phyloP scores from a whole-genome alignment of 2,797 vertebrate species.

The Pseudomugil tenellus region DNA sequence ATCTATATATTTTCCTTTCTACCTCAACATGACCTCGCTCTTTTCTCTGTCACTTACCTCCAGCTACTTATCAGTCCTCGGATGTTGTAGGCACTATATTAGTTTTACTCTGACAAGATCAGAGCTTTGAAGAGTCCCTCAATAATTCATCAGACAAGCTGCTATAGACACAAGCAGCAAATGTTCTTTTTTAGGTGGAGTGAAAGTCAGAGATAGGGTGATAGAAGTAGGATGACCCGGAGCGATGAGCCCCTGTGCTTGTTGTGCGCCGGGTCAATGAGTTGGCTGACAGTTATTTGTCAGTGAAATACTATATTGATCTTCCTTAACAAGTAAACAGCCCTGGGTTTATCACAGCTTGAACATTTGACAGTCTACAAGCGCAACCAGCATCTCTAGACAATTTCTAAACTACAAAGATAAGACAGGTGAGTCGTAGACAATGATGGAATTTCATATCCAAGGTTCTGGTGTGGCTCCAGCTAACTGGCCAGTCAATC shows the following conservation, averaged over 20 bases:
- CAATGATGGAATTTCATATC: neutral
- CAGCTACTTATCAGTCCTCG: slow-evolving; percentile 59
- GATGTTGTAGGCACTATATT: slow-evolving; percentile 52
- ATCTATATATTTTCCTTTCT: slow-evolving; percentile 25
- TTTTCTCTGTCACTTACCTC: slow-evolving; percentile 31
- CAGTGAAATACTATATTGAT: slow-evolving; percentile 42
- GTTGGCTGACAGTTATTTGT: slow-evolving; percentile 41
- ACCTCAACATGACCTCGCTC: slow-evolving; percentile 40
- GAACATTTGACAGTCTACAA: neutral
- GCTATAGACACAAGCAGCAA: slow-evolving; percentile 45
- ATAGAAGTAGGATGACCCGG: slow-evolving; percentile 44
- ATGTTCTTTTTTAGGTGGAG: slow-evolving; percentile 50
- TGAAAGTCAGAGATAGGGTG: slow-evolving; percentile 39
- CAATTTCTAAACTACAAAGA: neutral
- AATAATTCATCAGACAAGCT: slow-evolving; percentile 67
- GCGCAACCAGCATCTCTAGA: slow-evolving; percentile 5
- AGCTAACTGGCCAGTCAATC: neutral
- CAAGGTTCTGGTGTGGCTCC: neutral
- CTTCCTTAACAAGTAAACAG: slow-evolving; percentile 21
- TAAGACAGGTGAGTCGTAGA: neutral
- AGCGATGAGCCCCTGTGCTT: neutral
- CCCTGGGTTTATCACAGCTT: slow-evolving; percentile 7
- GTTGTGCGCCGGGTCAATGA: slow-evolving; percentile 10
- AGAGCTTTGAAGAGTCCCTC: slow-evolving; percentile 61
- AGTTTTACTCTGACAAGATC: slow-evolving; percentile 65